A percentile compares a stretch with the other conserved stretches of the same genome.
phyloP scores from a whole-genome alignment of 2,888 invertebrate genomes.

The Argyra leucocephala region DNA sequence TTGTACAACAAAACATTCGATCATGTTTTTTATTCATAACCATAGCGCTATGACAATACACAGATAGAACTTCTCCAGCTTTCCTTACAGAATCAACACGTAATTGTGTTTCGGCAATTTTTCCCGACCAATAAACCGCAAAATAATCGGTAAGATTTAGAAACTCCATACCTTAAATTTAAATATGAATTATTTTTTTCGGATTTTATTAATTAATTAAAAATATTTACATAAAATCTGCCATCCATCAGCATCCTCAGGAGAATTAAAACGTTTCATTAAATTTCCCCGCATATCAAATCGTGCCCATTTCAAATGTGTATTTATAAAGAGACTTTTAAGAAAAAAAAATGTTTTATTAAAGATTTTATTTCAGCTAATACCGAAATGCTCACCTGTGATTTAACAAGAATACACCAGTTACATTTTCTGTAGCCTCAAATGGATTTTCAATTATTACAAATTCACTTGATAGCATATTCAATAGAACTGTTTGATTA shows the following conservation, averaged over 20 bases:
- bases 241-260: constrained; percentile 55
- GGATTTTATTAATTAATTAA: too few species aligned
- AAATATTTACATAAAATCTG: constrained; percentile 56
- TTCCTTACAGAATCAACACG: constrained; percentile 53
- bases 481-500: constrained; percentile 84
- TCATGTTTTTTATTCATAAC: constrained; percentile 58
- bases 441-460: constrained; percentile 77
- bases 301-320: constrained; percentile 63
- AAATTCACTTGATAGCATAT: constrained; percentile 89
- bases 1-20: constrained; percentile 60
- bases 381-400: constrained; percentile 43
- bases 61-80: constrained; percentile 27
- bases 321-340: constrained; percentile 60
- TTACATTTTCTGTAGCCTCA: constrained; percentile 50
- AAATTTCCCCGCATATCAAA: constrained; percentile 70
- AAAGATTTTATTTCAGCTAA: neutral
- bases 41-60: constrained; percentile 48
- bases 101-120: constrained; percentile 64
- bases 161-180: constrained; percentile 57
- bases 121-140: constrained; percentile 72
- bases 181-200: too few species aligned
- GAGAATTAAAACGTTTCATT: constrained; percentile 50
- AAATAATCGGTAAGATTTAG: constrained; percentile 58
- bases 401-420: constrained; percentile 57
- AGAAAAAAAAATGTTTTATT: neutral